Evolutionary conservation across 2,797 vertebrate species (phyloP).

Genomic region (Poeciliopsis infans): DNA sequence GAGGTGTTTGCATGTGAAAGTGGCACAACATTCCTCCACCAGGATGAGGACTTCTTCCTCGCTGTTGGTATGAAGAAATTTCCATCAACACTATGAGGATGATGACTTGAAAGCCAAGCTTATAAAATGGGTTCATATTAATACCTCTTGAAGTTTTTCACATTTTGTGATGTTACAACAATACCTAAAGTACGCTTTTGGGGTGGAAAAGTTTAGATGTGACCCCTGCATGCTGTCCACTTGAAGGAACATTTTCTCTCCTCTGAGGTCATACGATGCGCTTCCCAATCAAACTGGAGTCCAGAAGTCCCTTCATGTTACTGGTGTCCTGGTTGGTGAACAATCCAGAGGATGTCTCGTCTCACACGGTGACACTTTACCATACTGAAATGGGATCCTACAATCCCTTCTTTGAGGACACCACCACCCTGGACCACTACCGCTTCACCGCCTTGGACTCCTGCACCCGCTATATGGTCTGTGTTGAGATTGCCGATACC

Average conservation of each 20-base stretch:
- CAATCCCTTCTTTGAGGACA: conserved; percentile 5
- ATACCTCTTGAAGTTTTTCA: not conserved
- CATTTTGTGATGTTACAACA: not conserved
- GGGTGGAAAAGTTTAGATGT: not conserved
- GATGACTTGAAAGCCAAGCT: not conserved
- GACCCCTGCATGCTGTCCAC: not conserved
- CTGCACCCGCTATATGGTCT: conserved; percentile 67
- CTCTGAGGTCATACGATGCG: conserved; percentile 61
- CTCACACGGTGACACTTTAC: conserved; percentile 55
- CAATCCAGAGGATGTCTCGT: not conserved
- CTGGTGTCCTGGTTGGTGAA: conserved; percentile 66
- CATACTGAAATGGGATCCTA: conserved; percentile 35
- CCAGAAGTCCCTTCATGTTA: conserved; percentile 52
- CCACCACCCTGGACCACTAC: conserved; percentile 40
- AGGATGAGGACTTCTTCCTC: conserved; percentile 71
- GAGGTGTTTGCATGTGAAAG: conserved; percentile 77
- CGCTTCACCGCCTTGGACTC: conserved; percentile 64
- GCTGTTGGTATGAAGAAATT: conserved; percentile 59
- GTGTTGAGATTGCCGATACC: conserved; percentile 53
- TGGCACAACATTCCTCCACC: conserved; percentile 63
- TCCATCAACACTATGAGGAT: not conserved
- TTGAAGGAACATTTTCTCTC: not conserved
- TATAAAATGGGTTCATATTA: not conserved
- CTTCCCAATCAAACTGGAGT: conserved; percentile 58
- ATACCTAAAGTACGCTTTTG: not conserved